Evolutionary conservation across 2,888 invertebrate species (phyloP), one percentile per base, ranked within the genome.

Genomic region (Heliconius cydno): DNA sequence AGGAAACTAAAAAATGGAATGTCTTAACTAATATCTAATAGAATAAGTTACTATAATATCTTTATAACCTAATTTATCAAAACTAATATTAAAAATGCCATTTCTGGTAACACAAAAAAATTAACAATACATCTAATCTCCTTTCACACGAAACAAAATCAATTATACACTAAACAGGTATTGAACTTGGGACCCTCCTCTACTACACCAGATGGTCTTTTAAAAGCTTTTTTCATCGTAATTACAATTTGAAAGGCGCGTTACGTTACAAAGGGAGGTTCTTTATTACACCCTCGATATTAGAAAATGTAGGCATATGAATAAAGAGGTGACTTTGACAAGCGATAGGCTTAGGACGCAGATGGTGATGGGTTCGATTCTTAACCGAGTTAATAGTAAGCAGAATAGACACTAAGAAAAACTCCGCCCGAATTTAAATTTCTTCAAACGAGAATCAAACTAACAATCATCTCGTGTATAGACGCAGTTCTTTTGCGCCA

Each of bases 181-280:
- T 41, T 70, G 70, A 70, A 70, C 41, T 70, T 25, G 41, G 41
- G 15, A 46, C 70, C 70, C 70, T 46, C 70, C 25, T 6, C 41
- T 25, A n/a, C 34, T n/a, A 34, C 60, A 38, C 73, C 73, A 60
- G 13, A 73, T 73, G 73, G 60, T 25, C 34, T 73, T 70, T 60
- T 73, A 38, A 73, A 60, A 60, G 73, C 34, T 38, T 60, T 60
- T 73, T 73, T 60, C 41, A 41, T 73, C 34, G 60, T 73, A 73
- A 73, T 73, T 73, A 73, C 38, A 38, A 57, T 73, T 60, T 70
- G 70, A 70, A 70, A 70, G 70, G 70, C 68, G 68, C 41, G n/a
- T 41, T 68, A 68, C 38, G n/a, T 41, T 46, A 68, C 38, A 70
- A 25, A 70, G 70, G 41, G n/a, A 68, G n/a, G 25, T 46, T 46